phyloP scores from a whole-genome alignment of 1,140 invertebrate genomes.

The Oncopeltus fasciatus region DNA sequence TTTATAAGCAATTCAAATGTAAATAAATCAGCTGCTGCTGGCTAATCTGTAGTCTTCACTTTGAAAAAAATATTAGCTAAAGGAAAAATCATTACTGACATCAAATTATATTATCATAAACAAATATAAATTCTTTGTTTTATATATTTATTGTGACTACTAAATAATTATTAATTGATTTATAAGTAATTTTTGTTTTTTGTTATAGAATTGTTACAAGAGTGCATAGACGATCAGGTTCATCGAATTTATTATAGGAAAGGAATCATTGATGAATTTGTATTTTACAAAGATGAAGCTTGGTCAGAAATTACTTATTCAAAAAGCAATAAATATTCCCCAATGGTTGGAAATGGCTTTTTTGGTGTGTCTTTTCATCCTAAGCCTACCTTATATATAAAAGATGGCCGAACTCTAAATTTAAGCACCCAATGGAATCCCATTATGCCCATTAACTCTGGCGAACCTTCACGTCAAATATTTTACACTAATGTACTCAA shows the following conservation, averaged over 20 bases:
- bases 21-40: too few species aligned
- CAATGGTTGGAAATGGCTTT: constrained; percentile 67
- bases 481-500: constrained; percentile 48
- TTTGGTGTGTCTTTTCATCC: constrained; percentile 48
- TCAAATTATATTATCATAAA: too few species aligned
- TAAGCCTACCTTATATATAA: constrained; percentile 50
- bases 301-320: too few species aligned
- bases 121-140: too few species aligned
- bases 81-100: too few species aligned
- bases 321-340: constrained; percentile 41
- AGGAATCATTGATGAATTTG: too few species aligned
- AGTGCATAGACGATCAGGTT: background rate
- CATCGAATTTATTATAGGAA: background rate
- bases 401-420: constrained; percentile 52
- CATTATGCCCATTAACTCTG: constrained; percentile 42
- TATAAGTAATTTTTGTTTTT: background rate
- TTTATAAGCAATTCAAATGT: too few species aligned
- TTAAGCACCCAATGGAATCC: constrained; percentile 58
- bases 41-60: too few species aligned
- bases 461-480: constrained; percentile 35
- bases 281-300: too few species aligned
- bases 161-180: too few species aligned
- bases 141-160: too few species aligned
- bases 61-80: too few species aligned
- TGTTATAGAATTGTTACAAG: background rate